These are phyloP conservation scores for Drosophila greeni DNA, from an alignment of 2,888 invertebrate species.

Conservation along the genomic window DNA sequence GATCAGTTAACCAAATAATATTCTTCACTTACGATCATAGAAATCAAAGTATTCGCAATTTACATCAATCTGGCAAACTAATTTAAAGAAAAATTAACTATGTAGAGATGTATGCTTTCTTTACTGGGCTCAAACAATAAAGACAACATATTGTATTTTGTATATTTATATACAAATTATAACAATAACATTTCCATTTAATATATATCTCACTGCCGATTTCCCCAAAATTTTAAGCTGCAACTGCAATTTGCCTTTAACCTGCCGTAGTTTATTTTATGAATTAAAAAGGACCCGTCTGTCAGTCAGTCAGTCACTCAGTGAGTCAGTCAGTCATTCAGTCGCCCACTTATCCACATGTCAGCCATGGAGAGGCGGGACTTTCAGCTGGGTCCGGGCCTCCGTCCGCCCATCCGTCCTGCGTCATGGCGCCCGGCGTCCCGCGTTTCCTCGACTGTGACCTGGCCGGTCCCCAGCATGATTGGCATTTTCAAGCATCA, in stretches of 20 bases:
- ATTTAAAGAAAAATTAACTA: no score
- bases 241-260: slow-evolving; percentile 15
- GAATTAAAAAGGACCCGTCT: slow-evolving; percentile 25
- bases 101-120: no score
- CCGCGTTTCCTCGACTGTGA: slow-evolving; percentile 5
- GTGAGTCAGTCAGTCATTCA: slow-evolving; percentile 42
- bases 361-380: slow-evolving; percentile 53
- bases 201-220: neutral
- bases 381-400: slow-evolving; percentile 18
- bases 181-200: neutral
- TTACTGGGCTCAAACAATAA: no score
- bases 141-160: no score
- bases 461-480: slow-evolving; percentile 48
- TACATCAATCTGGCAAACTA: no score
- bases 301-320: slow-evolving; percentile 24
- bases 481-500: slow-evolving; percentile 65
- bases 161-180: no score
- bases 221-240: neutral
- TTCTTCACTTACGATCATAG: no score
- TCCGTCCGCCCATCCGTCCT: no score
- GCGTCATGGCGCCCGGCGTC: neutral
- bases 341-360: slow-evolving; percentile 47
- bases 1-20: no score
- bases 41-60: no score
- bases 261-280: slow-evolving; percentile 15